phyloP scores from a whole-genome alignment of 2,113 vertebrate genomes.

The Mastomys coucha region DNA sequence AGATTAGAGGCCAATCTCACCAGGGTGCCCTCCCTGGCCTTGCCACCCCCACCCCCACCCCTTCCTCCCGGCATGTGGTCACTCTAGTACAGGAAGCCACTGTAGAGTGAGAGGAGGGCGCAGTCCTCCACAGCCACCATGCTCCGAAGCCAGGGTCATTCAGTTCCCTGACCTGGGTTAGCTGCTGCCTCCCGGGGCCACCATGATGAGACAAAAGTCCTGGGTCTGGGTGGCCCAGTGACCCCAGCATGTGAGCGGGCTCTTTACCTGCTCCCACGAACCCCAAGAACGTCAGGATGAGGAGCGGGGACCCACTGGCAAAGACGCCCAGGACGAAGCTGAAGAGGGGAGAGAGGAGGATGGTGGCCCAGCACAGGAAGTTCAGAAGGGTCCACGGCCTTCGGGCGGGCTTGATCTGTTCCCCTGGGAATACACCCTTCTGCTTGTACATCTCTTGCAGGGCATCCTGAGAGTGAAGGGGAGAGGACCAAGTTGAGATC shows the following conservation, averaged over 20 bases:
- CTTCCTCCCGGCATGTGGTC: fast-evolving
- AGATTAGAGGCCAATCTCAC: neutral
- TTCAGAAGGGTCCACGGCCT: conserved; percentile 96
- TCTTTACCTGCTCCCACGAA: conserved; percentile 95
- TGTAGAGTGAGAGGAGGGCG: fast-evolving
- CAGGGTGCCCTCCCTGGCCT: neutral
- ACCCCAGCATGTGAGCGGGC: fast-evolving
- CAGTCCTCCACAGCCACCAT: neutral
- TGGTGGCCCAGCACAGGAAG: conserved; percentile 96
- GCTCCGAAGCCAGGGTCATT: no score
- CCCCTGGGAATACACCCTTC: conserved; percentile 93
- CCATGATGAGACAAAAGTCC: fast-evolving
- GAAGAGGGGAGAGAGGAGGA: conserved; percentile 97
- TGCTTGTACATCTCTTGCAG: conserved; percentile 95
- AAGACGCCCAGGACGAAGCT: conserved; percentile 95
- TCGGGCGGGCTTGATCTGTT: conserved; percentile 90
- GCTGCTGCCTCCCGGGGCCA: neutral
- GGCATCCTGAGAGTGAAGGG: conserved; percentile 90
- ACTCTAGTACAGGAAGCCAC: neutral
- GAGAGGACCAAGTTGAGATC: no score
- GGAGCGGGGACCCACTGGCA: conserved; percentile 96
- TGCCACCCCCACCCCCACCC: fast-evolving
- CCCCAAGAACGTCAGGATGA: conserved; percentile 95
- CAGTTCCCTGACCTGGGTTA: neutral
- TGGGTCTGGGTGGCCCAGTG: fast-evolving